A percentile compares a stretch with the other conserved stretches of the same genome.
These are phyloP conservation scores for Anas flavirostris DNA, from an alignment of 2,797 vertebrate species.

Conservation along the genomic window DNA sequence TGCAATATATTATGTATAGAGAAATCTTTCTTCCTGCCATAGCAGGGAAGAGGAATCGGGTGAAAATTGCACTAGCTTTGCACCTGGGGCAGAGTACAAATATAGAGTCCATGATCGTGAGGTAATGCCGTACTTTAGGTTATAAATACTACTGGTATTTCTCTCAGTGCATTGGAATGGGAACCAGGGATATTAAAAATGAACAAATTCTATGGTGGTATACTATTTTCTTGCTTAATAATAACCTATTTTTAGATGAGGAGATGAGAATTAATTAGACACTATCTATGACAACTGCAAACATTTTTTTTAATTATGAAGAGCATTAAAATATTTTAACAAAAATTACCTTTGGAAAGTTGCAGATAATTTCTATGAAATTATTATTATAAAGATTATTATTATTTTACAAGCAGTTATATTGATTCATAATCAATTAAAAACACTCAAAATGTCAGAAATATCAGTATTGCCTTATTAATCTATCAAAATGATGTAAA, in stretches of 20 bases:
- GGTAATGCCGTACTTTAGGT: not conserved
- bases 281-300: not conserved
- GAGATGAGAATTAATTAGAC: slow-evolving; percentile 15
- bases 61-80: not conserved
- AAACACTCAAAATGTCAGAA: not conserved
- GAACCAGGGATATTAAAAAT: not conserved
- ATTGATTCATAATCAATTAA: not conserved
- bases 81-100: not conserved
- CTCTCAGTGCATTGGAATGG: not conserved
- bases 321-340: not conserved
- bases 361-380: not conserved
- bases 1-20: not conserved
- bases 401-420: slow-evolving; percentile 15
- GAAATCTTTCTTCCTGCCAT: not conserved
- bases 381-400: not conserved
- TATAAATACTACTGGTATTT: not conserved
- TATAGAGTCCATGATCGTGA: not conserved
- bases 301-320: slow-evolving; percentile 15
- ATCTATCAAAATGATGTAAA: not conserved
- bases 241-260: not conserved
- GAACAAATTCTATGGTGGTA: not conserved
- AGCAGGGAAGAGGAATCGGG: not conserved
- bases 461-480: not conserved
- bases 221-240: not conserved
- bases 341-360: not conserved